Base-by-base conservation (phyloP, 2,113 vertebrate species). In the Ellobius talpinus region DNA sequence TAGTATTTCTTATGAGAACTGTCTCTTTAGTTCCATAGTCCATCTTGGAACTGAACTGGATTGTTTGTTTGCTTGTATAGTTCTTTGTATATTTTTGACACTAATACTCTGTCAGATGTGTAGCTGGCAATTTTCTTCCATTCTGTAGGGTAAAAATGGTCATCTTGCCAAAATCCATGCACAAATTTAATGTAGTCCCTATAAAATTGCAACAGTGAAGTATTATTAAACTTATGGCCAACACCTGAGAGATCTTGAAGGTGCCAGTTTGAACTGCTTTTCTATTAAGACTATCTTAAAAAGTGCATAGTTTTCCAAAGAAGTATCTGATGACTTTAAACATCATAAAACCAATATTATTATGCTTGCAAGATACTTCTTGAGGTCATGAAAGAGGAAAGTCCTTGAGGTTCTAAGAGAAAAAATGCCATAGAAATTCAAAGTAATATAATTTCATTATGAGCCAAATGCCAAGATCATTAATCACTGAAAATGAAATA, bases 401-500 rank as follows among this genome's bases (percentile, higher is more conserved):
- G 5, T 23, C 55, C n/a, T 81, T 91, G 14, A 95, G 33, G 33
- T 65, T 92, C 42, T 87, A 84, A 70, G 66, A 58, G 61, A 66
- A 89, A 70, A 14, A 81, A 84, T 39, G 3, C 6, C 55, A 7
- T 61, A 95, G 63, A 92, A 95, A 91, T 70, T 63, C 39, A 86
- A 90, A 88, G 42, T 74, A 91, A n/a, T 61, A 58, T 14, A 77
- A 73, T 91, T 92, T 88, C 90, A 50, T 94, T 91, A 90, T 97
- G 45, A 63, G 42, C 81, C 87, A 96, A 84, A 73, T 31, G 0
- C 63, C 0, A 26, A 0, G 45, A 82, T 93, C 87, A 96, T 97
- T 96, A 96, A 96, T 94, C 45, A 91, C 11, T 6, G n/a, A 65
- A 96, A 97, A 26, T 47, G 55, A 93, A 97, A 97, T 87, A 97